Percentiles rank a stretch among this genome's conserved stretches.
Evolutionary conservation across 1,140 invertebrate species (phyloP).

Genomic region (Pemphigus obesinymphae): DNA sequence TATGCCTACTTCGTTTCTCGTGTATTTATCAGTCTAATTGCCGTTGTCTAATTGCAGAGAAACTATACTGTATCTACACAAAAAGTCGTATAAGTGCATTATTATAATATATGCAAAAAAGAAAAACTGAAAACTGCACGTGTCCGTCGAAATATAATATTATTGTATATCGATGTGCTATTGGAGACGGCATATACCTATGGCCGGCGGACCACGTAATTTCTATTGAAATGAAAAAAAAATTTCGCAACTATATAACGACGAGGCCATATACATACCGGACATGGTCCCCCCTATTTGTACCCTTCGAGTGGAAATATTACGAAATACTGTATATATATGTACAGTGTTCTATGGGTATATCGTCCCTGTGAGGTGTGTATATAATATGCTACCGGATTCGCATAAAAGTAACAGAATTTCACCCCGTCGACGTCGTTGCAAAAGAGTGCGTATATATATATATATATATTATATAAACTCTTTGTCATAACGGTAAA

Average conservation of each 20-base stretch:
- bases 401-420: neutral
- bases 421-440: neutral
- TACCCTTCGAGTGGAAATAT: neutral
- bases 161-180: neutral
- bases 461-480: too few species aligned
- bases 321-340: neutral
- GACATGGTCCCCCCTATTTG: neutral
- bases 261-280: neutral
- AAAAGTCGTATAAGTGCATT: neutral
- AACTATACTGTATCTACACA: too few species aligned
- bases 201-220: neutral
- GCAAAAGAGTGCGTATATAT: too few species aligned
- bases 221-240: neutral
- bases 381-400: neutral
- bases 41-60: too few species aligned
- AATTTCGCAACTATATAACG: constrained; percentile 3
- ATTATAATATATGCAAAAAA: neutral
- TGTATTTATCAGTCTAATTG: too few species aligned
- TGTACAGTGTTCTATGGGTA: neutral
- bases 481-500: neutral
- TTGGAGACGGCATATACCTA: neutral
- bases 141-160: neutral
- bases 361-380: neutral
- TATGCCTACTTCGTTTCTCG: too few species aligned
- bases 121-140: neutral